A percentile compares a stretch with the other conserved stretches of the same genome.
Conservation (phyloP, 2,113 vertebrate genomes). For the Turdus rufiventris region DNA sequence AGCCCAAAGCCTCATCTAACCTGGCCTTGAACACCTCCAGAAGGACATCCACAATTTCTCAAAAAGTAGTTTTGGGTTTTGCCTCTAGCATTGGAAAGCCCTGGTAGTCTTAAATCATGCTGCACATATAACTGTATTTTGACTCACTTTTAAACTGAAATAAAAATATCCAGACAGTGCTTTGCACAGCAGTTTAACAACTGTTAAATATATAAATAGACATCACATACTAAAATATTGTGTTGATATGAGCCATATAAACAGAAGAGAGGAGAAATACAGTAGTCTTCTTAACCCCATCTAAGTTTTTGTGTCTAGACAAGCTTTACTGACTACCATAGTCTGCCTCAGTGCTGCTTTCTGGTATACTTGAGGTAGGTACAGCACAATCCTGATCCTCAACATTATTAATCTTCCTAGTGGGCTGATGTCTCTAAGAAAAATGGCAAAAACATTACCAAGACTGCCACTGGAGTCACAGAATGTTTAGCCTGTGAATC, state of each 20-base stretch:
- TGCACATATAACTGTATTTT: not conserved
- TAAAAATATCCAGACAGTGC: constrained; percentile 35
- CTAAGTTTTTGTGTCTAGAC: constrained; percentile 42
- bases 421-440: not conserved
- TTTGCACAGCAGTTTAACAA: constrained; percentile 47
- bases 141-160: constrained; percentile 40
- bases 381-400: not conserved
- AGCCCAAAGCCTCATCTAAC: not conserved
- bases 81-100: not conserved
- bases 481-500: not conserved
- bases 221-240: constrained; percentile 8
- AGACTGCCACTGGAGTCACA: not conserved
- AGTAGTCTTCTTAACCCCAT: not conserved
- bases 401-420: not conserved
- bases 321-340: not conserved
- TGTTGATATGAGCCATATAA: constrained; percentile 48
- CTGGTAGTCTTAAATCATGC: not conserved
- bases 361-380: not conserved
- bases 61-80: not conserved
- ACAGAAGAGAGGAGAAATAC: constrained; percentile 41
- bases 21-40: not conserved
- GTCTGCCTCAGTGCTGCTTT: not conserved
- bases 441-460: not conserved
- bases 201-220: constrained; percentile 45
- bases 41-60: not conserved